A percentile compares a stretch with the other conserved stretches of the same genome.
Evolutionary conservation across 1,140 invertebrate species (phyloP).

Genomic region (Drosophila kepulauana): DNA sequence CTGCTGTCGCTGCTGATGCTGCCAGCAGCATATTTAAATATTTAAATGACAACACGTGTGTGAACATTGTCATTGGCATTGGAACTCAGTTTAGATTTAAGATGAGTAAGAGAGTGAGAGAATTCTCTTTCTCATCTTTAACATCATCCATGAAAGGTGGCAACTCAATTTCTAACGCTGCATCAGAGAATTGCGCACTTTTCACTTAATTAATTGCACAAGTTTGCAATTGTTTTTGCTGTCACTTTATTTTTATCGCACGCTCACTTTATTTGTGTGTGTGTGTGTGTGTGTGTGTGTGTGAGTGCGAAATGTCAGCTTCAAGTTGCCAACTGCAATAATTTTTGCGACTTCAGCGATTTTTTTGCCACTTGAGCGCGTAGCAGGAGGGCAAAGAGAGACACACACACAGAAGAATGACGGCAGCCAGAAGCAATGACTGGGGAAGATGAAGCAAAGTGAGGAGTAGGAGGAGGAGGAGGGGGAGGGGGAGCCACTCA

Average conservation of each 20-base stretch:
- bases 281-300: conserved; percentile 23
- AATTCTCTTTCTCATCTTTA: not conserved
- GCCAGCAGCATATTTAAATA: conserved; percentile 76
- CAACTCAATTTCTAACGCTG: conserved; percentile 49
- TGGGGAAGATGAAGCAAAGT: not conserved
- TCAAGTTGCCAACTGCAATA: conserved; percentile 81
- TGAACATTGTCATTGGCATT: conserved; percentile 73
- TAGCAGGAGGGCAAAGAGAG: conserved; percentile 59
- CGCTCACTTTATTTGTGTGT: conserved; percentile 60
- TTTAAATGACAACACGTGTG: conserved; percentile 81
- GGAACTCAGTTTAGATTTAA: conserved; percentile 38
- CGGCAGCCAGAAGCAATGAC: not conserved
- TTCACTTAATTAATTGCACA: conserved; percentile 81
- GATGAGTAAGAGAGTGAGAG: not conserved
- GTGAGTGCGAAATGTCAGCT: conserved; percentile 68
- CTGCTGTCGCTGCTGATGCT: conserved; percentile 67
- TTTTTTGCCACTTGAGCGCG: conserved; percentile 81
- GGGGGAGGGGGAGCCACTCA: conserved; percentile 57
- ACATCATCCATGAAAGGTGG: conserved; percentile 22
- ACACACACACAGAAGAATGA: conserved; percentile 14
- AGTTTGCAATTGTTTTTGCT: conserved; percentile 82
- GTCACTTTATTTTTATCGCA: conserved; percentile 82
- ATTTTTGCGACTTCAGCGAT: conserved; percentile 82
- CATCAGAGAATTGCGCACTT: conserved; percentile 66
- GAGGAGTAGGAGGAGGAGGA: not conserved